These are phyloP conservation scores for Miichthys miiuy DNA, from an alignment of 2,797 vertebrate genomes.

Conservation along the genomic window DNA sequence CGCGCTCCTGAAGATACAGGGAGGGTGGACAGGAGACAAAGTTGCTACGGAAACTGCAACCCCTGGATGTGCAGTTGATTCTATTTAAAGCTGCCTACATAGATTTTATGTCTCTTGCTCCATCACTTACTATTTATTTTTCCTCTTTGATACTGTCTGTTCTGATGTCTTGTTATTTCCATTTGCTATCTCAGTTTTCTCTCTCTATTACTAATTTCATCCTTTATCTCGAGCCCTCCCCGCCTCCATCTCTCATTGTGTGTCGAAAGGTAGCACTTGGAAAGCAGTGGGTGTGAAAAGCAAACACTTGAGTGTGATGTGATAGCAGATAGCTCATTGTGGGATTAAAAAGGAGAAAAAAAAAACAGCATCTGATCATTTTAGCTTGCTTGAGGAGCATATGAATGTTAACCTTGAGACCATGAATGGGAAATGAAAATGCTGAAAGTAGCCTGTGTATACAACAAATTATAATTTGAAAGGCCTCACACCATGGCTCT, in stretches of 20 bases:
- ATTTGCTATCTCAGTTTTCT: conserved; percentile 37
- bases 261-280: conserved; percentile 55
- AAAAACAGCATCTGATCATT: conserved; percentile 30
- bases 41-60: conserved; percentile 85
- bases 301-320: conserved; percentile 63
- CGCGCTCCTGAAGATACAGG: conserved; percentile 88
- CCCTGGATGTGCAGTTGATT: conserved; percentile 48
- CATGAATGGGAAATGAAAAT: conserved; percentile 46
- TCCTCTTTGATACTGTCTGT: conserved; percentile 35
- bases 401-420: conserved; percentile 58
- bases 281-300: conserved; percentile 63
- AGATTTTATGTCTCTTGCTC: conserved; percentile 20
- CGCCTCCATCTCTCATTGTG: conserved; percentile 24
- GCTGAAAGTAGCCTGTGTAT: conserved; percentile 34
- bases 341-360: conserved; percentile 31
- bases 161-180: conserved; percentile 32
- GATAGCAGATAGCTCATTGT: conserved; percentile 42
- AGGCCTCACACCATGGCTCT: conserved; percentile 46
- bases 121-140: conserved; percentile 33
- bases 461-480: conserved; percentile 50
- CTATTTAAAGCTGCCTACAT: conserved; percentile 75
- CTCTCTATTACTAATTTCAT: conserved; percentile 27
- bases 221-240: conserved; percentile 22
- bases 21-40: conserved; percentile 68
- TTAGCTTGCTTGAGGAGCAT: conserved; percentile 29